Evolutionary conservation across 2,113 vertebrate species (phyloP).

Genomic region (pig (Sus scrofa)): DNA sequence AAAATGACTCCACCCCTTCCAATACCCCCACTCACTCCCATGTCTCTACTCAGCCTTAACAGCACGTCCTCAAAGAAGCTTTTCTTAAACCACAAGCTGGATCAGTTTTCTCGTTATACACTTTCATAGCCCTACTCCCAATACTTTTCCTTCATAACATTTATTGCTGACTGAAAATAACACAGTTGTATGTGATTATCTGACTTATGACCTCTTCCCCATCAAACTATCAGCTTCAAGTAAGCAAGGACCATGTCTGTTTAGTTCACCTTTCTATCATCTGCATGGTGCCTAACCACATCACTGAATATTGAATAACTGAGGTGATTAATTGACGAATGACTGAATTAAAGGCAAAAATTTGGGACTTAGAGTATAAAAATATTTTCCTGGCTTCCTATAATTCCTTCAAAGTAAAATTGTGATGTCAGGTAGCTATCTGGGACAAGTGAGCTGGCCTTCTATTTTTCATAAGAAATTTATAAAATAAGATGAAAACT

Average conservation of each 20-base stretch:
- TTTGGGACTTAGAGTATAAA: neutral
- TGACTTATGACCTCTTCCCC: neutral
- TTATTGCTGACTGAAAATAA: neutral
- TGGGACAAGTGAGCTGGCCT: neutral
- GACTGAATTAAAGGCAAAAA: neutral
- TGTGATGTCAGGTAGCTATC: neutral
- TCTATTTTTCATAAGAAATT: constrained; percentile 11
- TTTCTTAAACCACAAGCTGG: constrained; percentile 23
- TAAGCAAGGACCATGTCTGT: neutral
- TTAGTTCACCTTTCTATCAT: neutral
- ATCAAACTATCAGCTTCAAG: neutral
- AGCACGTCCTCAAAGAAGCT: neutral
- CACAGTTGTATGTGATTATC: neutral
- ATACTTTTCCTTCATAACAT: neutral
- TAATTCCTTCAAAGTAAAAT: constrained; percentile 40
- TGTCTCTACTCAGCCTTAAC: neutral
- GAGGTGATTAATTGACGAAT: neutral
- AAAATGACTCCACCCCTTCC: neutral
- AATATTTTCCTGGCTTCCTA: constrained; percentile 27
- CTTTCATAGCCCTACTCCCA: neutral
- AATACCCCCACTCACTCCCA: neutral
- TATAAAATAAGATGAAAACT: neutral
- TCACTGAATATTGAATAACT: neutral
- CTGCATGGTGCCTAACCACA: neutral
- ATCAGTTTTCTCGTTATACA: neutral